These are phyloP conservation scores for Danio jaintianensis DNA, from an alignment of 2,797 vertebrate genomes.

Conservation along the genomic window DNA sequence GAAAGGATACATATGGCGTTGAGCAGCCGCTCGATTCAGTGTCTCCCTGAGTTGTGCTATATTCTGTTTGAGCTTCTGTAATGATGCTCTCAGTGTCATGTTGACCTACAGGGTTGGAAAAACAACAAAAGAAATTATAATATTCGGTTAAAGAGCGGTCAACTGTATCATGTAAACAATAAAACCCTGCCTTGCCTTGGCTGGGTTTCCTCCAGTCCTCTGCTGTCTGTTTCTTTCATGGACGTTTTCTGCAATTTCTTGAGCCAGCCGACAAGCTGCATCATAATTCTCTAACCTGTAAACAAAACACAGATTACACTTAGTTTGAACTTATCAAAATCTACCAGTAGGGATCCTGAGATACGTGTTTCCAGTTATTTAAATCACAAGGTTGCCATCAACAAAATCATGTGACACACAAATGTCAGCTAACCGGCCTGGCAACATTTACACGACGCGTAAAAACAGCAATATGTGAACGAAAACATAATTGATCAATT, in stretches of 20 bases:
- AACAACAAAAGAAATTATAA: conserved; percentile 17
- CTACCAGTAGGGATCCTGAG: neutral
- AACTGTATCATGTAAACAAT: neutral
- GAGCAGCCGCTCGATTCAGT: conserved; percentile 85
- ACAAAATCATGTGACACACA: conserved; percentile 58
- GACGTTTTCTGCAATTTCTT: conserved; percentile 92
- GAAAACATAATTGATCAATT: neutral
- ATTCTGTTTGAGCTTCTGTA: conserved; percentile 91
- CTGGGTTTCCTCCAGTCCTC: conserved; percentile 88
- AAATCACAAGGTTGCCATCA: conserved; percentile 47
- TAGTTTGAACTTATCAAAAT: too few species aligned
- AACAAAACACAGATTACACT: neutral
- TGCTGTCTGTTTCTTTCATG: conserved; percentile 89
- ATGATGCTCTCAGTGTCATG: conserved; percentile 84
- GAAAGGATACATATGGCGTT: conserved; percentile 89
- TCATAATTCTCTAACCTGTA: conserved; percentile 89
- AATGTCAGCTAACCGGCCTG: neutral
- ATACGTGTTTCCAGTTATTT: neutral
- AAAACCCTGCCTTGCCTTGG: conserved; percentile 80
- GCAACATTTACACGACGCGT: neutral
- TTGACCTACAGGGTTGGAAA: conserved; percentile 80
- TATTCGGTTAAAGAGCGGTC: neutral
- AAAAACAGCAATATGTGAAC: neutral
- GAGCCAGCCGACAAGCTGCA: conserved; percentile 87
- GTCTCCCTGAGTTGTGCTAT: conserved; percentile 87